Evolutionary conservation across 2,797 vertebrate species (phyloP), one percentile per base, ranked within the genome.

Genomic region (Luscinia megarhynchos): DNA sequence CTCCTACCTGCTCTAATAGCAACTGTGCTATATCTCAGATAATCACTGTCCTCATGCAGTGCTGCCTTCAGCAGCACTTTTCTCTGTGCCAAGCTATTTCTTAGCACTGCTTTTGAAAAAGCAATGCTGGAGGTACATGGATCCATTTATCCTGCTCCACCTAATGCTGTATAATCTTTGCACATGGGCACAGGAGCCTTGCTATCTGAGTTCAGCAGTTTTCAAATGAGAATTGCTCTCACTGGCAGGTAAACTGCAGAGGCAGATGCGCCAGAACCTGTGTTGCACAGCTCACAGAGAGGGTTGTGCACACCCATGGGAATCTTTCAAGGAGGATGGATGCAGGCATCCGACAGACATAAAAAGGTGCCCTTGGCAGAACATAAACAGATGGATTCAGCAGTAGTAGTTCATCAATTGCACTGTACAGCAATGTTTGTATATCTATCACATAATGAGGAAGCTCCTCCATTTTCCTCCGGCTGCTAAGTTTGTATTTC

Each of bases 161-260:
- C 36, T 92, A 93, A 70, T 54, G 46, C 87, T 85, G 40, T 55
- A 16, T 89, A 89, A 85, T 89, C 40, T 91, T 89, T 68, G 29
- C 76, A 45, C 7, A 26, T 3, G 26, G 84, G 6, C 43, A 53
- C 23, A 46, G 87, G 36, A 87, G 78, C 10, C 89, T 74, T 63
- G 24, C 70, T 86, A 48, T 90, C 73, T 90, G 84, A 91, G 58
- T 58, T 87, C 72, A 57, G 45, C 45, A 43, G 54, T 87, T 95
- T 95, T 59, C 73, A 84, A 73, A 69, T 1, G 18, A 84, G 69
- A 91, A 68, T 84, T 83, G 12, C 36, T 94, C 62, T 87, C 58
- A 55, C 32, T 95, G 85, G 34, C 79, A 76, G 80, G 72, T 50
- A 94, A 94, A 93, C 8, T 5, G 43, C 50, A 64, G 57, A 55